Evolutionary conservation across 2,888 invertebrate species (phyloP), one percentile per base, ranked within the genome.

Genomic region (Melieria crassipennis): DNA sequence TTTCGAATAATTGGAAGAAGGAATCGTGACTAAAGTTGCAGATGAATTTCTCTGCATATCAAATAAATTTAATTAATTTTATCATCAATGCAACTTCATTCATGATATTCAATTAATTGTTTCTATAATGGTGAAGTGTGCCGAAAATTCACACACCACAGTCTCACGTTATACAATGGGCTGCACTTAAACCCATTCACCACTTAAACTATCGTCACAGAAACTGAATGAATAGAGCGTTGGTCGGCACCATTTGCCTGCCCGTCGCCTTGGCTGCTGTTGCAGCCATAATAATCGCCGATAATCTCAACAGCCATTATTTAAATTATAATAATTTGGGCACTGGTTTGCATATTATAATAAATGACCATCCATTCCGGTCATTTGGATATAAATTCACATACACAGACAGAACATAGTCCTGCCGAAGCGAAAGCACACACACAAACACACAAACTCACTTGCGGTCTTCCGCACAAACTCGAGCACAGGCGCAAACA

Each of bases 321-420:
- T 81, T 80, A 81, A 82, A 82, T 82, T 80, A 81, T 80, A 79
- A 79, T 77, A 79, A 80, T 82, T 80, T 78, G 76, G 73, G 52
- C 30, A 76, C 78, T 77, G 76, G 78, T 79, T 78, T 78, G 79
- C 79, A 79, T 81, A 82, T 82, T 81, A 81, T 78, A 79, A 79
- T 77, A 78, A 79, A 81, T 78, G 78, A 76, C 71, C 70, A 77
- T 71, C 71, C 76, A 76, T 78, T 78, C 76, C 75, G 75, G 73
- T 69, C 72, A 76, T 76, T 76, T 78, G 74, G 77, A 77, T 80
- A 78, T 76, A 71, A 82, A 81, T 82, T 80, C 74, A 79, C 77
- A 70, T 58, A 55, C 57, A 46, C 11, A 61, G 50, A 67, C 65
- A 48, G 9, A 11, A 9, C 11, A 11, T 50, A 50, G 11, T 11